Evolutionary conservation across 2,888 invertebrate species (phyloP).

Genomic region (Elegia similella): DNA sequence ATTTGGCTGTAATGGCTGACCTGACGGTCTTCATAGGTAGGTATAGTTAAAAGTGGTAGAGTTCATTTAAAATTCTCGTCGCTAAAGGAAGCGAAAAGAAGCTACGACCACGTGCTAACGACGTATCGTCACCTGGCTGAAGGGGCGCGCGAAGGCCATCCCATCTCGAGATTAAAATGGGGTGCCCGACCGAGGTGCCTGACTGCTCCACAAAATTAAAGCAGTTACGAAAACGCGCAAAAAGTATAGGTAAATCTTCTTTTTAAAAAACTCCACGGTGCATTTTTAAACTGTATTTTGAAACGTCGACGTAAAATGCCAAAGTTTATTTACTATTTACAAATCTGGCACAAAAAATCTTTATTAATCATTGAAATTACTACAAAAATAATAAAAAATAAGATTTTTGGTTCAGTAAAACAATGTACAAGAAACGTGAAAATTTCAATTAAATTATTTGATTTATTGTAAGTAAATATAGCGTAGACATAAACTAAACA

Average conservation of each 20-base stretch:
- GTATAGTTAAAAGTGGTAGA: too few species aligned
- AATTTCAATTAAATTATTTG: not conserved
- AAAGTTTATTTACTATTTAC: not conserved
- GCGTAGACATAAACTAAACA: not conserved
- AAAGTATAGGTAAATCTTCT: too few species aligned
- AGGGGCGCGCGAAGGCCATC: slow-evolving; percentile 8
- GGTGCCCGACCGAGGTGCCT: slow-evolving; percentile 14
- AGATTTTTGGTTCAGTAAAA: not conserved
- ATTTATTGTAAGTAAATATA: not conserved
- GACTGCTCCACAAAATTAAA: not conserved
- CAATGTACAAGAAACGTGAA: not conserved
- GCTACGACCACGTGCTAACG: slow-evolving; percentile 9
- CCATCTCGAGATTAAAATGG: slow-evolving; percentile 7
- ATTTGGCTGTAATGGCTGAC: too few species aligned
- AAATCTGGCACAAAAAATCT: not conserved
- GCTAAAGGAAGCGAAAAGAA: slow-evolving; percentile 9
- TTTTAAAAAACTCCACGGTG: too few species aligned
- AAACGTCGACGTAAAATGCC: not conserved
- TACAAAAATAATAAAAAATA: not conserved
- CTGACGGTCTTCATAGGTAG: too few species aligned
- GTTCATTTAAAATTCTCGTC: too few species aligned
- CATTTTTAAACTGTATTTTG: too few species aligned
- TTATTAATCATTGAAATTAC: not conserved
- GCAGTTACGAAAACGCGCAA: not conserved
- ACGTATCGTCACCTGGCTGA: slow-evolving; percentile 12